Conservation (phyloP, 1,140 invertebrate species). For the Venturia canescens region DNA sequence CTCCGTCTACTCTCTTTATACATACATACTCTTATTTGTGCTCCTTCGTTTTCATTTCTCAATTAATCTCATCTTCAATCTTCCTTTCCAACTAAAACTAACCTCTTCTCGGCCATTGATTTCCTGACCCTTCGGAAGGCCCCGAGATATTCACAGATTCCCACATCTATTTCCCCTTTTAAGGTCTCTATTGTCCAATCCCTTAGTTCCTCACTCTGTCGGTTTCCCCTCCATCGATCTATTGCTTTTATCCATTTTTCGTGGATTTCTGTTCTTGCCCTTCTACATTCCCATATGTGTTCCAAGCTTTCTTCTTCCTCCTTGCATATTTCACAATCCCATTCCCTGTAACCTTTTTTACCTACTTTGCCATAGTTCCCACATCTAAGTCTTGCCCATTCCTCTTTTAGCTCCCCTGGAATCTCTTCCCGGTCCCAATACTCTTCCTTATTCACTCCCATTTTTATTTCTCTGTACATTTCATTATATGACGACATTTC, state of each 20-base stretch:
- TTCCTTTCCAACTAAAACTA: not conserved
- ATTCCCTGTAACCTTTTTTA: slow-evolving; percentile 24
- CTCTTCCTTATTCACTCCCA: not conserved
- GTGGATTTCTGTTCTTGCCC: not conserved
- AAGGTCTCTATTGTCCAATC: not conserved
- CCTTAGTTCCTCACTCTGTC: not conserved
- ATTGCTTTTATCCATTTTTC: not conserved
- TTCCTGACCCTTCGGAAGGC: not conserved
- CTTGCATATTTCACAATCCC: slow-evolving; percentile 7
- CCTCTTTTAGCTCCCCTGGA: slow-evolving; percentile 12
- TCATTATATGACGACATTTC: not conserved
- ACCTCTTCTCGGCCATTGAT: too few relatives aligned
- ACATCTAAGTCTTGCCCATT: slow-evolving; percentile 49
- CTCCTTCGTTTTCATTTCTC: too few relatives aligned
- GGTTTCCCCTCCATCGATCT: not conserved
- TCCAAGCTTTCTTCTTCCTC: not conserved
- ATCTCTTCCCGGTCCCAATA: slow-evolving; percentile 40
- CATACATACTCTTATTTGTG: too few relatives aligned
- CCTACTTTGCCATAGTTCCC: slow-evolving; percentile 46
- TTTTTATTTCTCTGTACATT: not conserved
- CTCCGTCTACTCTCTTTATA: too few relatives aligned
- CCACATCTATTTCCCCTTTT: not conserved
- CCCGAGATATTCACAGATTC: not conserved
- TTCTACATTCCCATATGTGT: not conserved
- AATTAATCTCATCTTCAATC: too few relatives aligned